These are phyloP conservation scores for Catharus bicknelli DNA, from an alignment of 2,113 vertebrate genomes.

Conservation along the genomic window DNA sequence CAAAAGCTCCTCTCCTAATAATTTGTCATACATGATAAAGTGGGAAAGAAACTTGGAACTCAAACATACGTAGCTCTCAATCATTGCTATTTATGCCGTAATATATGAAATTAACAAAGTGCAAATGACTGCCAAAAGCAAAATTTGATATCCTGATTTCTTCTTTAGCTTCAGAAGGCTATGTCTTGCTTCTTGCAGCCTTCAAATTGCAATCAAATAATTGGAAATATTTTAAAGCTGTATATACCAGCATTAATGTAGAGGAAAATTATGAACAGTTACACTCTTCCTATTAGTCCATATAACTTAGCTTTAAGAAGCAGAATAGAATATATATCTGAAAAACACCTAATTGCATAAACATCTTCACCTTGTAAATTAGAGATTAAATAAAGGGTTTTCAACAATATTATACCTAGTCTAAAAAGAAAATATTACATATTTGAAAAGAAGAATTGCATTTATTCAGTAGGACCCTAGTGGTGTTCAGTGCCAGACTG, in stretches of 20 bases:
- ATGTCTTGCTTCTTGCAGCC: not conserved
- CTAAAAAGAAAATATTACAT: not conserved
- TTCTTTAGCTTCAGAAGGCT: not conserved
- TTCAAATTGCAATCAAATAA: constrained; percentile 5
- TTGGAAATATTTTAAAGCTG: constrained; percentile 4
- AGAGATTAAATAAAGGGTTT: constrained; percentile 55
- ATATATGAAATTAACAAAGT: constrained; percentile 14
- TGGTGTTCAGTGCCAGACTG: not conserved
- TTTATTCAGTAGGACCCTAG: constrained; percentile 19
- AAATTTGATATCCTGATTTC: constrained; percentile 8
- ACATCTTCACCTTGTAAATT: constrained; percentile 48
- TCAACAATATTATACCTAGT: constrained; percentile 15
- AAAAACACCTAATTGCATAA: constrained; percentile 46
- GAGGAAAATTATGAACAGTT: constrained; percentile 22
- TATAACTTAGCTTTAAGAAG: constrained; percentile 32
- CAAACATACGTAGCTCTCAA: not conserved
- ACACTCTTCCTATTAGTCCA: constrained; percentile 6
- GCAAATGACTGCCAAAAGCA: constrained; percentile 36
- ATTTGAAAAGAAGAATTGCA: not conserved
- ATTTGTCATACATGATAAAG: not conserved
- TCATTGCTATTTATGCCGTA: not conserved
- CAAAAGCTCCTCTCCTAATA: not conserved
- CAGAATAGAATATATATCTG: constrained; percentile 43
- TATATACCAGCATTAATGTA: constrained; percentile 17
- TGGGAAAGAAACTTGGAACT: not conserved